Conservation (phyloP, 1,140 invertebrate species). For the Procambarus virginalis region DNA sequence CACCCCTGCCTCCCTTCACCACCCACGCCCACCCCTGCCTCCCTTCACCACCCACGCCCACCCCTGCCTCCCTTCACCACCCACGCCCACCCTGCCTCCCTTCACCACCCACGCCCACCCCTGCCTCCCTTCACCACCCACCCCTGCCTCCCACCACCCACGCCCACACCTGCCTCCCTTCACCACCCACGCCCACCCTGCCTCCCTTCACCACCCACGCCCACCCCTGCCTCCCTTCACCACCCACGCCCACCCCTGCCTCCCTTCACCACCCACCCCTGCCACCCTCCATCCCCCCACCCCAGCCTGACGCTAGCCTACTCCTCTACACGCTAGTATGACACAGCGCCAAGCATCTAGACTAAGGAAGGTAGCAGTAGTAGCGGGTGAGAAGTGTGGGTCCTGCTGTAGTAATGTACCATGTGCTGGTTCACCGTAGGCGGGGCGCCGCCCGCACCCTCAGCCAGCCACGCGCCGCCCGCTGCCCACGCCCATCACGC, state of each 20-base stretch:
- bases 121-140: no score
- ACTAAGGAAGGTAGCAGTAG: neutral
- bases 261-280: neutral
- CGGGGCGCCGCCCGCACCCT: conserved; percentile 49
- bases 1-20: neutral
- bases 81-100: neutral
- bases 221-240: neutral
- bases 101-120: neutral
- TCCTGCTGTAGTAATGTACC: conserved; percentile 13
- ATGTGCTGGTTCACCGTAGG: conserved; percentile 35
- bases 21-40: neutral
- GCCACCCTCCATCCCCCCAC: neutral
- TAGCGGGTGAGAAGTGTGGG: neutral
- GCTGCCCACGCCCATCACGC: conserved; percentile 69
- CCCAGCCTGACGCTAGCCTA: neutral
- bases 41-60: no score
- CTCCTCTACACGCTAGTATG: no score
- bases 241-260: neutral
- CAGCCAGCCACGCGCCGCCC: conserved; percentile 67
- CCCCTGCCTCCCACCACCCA: neutral
- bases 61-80: neutral
- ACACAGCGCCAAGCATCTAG: neutral
- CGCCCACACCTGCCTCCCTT: neutral
- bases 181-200: neutral
- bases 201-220: neutral